These are phyloP conservation scores for Timandra comae DNA, from an alignment of 2,888 invertebrate species.

Conservation along the genomic window DNA sequence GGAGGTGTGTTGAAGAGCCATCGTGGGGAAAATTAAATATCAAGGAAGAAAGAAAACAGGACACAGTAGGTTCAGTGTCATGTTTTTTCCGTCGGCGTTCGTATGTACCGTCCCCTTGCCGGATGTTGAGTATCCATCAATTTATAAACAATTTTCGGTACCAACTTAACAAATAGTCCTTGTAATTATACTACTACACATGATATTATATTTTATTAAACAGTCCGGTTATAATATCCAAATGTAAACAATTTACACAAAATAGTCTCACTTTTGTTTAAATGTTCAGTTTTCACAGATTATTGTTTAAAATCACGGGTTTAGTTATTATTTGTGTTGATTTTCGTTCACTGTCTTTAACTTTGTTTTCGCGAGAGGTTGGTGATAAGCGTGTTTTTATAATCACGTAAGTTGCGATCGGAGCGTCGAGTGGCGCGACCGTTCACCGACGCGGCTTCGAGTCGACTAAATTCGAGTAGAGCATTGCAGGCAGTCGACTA, in stretches of 20 bases:
- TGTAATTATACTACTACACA: conserved; percentile 16
- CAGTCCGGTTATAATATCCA: conserved; percentile 4
- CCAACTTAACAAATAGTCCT: conserved; percentile 57
- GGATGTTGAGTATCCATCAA: conserved; percentile 74
- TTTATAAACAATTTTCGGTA: conserved; percentile 56
- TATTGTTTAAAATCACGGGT: conserved; percentile 9
- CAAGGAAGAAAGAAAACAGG: conserved; percentile 72
- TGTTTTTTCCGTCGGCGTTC: conserved; percentile 74
- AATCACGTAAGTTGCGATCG: conserved; percentile 54
- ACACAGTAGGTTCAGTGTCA: conserved; percentile 69
- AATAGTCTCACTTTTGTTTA: conserved; percentile 44
- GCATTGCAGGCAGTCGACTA: conserved; percentile 67
- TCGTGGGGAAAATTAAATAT: conserved; percentile 64
- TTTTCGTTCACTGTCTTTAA: conserved; percentile 28
- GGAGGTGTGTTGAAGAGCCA: conserved; percentile 57
- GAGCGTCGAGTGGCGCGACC: conserved; percentile 68
- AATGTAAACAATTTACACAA: conserved; percentile 39
- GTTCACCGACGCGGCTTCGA: conserved; percentile 65
- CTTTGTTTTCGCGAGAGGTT: conserved; percentile 45
- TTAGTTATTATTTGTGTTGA: conserved; percentile 9
- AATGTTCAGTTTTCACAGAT: conserved; percentile 17
- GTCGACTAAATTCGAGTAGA: conserved; percentile 63
- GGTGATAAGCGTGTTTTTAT: conserved; percentile 65
- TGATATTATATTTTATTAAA: no score
- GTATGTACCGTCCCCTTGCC: conserved; percentile 64